phyloP scores from a whole-genome alignment of 2,888 invertebrate genomes.

The Drosophila formosana region DNA sequence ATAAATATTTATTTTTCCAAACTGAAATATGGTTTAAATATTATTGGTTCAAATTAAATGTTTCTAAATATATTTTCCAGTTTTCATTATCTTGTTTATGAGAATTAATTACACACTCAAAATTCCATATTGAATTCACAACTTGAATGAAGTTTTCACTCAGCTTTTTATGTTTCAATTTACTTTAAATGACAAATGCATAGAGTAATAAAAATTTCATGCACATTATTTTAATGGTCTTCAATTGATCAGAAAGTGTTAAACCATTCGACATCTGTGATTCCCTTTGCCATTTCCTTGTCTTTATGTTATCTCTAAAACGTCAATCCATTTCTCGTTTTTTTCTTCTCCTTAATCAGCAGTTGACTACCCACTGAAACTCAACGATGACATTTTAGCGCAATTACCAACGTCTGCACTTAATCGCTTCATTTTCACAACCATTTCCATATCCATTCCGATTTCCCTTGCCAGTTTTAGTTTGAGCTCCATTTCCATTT shows the following conservation, averaged over 20 bases:
- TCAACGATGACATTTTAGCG: slow-evolving; percentile 26
- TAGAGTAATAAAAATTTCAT: background rate
- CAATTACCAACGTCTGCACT: slow-evolving; percentile 32
- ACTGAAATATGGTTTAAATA: too few relatives aligned
- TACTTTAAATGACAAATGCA: background rate
- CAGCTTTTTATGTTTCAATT: background rate
- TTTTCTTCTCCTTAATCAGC: background rate
- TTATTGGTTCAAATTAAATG: too few relatives aligned
- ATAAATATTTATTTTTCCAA: background rate
- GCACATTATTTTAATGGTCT: background rate
- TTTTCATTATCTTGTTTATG: too few relatives aligned
- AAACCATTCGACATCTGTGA: background rate
- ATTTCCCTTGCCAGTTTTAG: background rate
- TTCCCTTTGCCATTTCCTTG: background rate
- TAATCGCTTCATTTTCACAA: slow-evolving; percentile 51
- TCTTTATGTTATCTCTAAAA: background rate
- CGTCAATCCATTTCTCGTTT: background rate
- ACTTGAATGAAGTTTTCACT: too few relatives aligned
- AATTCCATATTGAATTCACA: background rate
- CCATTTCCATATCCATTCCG: background rate
- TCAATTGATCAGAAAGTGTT: background rate
- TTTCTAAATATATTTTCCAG: too few relatives aligned
- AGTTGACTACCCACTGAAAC: slow-evolving; percentile 11
- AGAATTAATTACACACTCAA: too few relatives aligned
- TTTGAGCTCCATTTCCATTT: slow-evolving; percentile 22